A percentile compares a stretch with the other conserved stretches of the same genome.
These are phyloP conservation scores for Macaria notata DNA, from an alignment of 2,888 invertebrate species.

Conservation along the genomic window DNA sequence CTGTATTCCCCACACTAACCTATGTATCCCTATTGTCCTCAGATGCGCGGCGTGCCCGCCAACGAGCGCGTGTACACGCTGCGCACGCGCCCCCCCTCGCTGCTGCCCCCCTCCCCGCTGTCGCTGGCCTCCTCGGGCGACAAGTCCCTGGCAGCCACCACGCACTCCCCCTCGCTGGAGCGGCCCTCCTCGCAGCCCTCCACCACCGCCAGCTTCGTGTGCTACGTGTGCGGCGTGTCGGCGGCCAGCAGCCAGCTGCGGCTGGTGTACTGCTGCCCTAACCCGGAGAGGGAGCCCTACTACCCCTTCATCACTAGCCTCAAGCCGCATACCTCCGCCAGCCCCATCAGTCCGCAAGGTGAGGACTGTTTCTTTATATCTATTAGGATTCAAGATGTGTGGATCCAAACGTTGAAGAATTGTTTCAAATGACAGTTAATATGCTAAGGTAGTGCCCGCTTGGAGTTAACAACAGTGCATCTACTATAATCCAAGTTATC, in stretches of 20 bases:
- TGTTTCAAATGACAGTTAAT: too few relatives aligned
- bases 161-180: slow-evolving; percentile 63
- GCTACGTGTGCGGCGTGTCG: slow-evolving; percentile 93
- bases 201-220: slow-evolving; percentile 85
- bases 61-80: slow-evolving; percentile 91
- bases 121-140: slow-evolving; percentile 74
- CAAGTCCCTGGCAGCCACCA: slow-evolving; percentile 58
- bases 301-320: slow-evolving; percentile 93
- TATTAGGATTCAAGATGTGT: too few relatives aligned
- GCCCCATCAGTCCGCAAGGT: slow-evolving; percentile 94
- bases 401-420: too few relatives aligned
- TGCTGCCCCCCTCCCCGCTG: slow-evolving; percentile 73
- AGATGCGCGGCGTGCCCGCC: slow-evolving; percentile 88
- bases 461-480: too few relatives aligned
- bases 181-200: slow-evolving; percentile 56
- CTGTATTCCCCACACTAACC: too few relatives aligned
- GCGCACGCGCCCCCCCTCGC: slow-evolving; percentile 87
- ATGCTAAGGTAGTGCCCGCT: too few relatives aligned
- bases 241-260: slow-evolving; percentile 91
- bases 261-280: slow-evolving; percentile 91
- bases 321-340: slow-evolving; percentile 91
- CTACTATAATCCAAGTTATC: too few relatives aligned
- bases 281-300: slow-evolving; percentile 93
- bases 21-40: slow-evolving; percentile 36
- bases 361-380: too few relatives aligned